phyloP scores from a whole-genome alignment of 1,140 invertebrate genomes.

The Halictus rubicundus region DNA sequence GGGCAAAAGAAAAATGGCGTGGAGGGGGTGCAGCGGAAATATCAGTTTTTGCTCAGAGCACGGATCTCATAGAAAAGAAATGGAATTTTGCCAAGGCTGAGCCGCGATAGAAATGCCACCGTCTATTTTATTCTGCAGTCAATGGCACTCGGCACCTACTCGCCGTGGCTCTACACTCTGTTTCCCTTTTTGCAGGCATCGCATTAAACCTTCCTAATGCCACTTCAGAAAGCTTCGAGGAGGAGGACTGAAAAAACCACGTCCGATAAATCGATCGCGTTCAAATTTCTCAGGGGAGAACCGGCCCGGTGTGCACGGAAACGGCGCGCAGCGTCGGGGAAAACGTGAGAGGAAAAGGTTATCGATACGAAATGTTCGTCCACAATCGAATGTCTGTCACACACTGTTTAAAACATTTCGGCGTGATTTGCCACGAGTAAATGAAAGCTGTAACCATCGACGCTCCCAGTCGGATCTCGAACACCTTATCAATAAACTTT shows the following conservation, averaged over 20 bases:
- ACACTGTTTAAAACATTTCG: conserved; percentile 44
- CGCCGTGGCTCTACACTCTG: conserved; percentile 39
- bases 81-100: conserved; percentile 57
- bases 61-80: conserved; percentile 34
- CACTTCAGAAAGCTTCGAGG: conserved; percentile 44
- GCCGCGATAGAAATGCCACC: conserved; percentile 41
- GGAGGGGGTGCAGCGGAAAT: conserved; percentile 18
- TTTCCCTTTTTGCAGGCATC: conserved; percentile 56
- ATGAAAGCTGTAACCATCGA: no score
- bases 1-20: not conserved
- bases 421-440: not conserved
- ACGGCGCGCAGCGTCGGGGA: no score
- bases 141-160: conserved; percentile 57
- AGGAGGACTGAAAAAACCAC: conserved; percentile 8
- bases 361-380: conserved; percentile 1
- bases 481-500: no score
- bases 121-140: conserved; percentile 64
- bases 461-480: no score
- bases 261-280: conserved; percentile 59
- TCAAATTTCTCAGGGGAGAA: conserved; percentile 61
- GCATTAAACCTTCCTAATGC: conserved; percentile 63
- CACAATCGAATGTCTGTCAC: conserved; percentile 43
- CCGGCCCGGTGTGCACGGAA: conserved; percentile 3
- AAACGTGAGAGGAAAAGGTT: not conserved
- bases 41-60: conserved; percentile 51